Evolutionary conservation across 2,888 invertebrate species (phyloP).

Genomic region (Physocephala rufipes): DNA sequence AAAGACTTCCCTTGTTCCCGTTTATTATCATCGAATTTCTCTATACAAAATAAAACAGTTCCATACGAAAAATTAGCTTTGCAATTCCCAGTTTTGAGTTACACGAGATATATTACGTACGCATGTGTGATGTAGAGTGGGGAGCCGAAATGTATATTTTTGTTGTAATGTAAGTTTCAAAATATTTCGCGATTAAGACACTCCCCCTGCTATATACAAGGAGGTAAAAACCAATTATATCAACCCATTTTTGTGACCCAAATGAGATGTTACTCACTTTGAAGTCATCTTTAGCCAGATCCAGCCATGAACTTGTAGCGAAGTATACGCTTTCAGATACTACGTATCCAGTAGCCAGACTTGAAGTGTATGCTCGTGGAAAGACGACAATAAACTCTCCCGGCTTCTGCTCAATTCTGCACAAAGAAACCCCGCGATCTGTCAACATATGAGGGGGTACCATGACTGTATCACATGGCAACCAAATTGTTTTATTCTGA

Average conservation of each 20-base stretch:
- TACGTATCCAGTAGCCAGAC: slow-evolving; percentile 86
- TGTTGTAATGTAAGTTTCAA: too few species aligned
- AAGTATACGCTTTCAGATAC: slow-evolving; percentile 94
- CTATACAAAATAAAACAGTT: too few species aligned
- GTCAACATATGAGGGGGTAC: slow-evolving; percentile 84
- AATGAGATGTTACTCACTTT: slow-evolving; percentile 67
- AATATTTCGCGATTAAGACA: too few species aligned
- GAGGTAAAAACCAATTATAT: slow-evolving; percentile 7
- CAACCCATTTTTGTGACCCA: slow-evolving; percentile 1
- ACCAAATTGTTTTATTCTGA: slow-evolving; percentile 85
- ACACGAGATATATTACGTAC: too few species aligned
- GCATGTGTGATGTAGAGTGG: too few species aligned
- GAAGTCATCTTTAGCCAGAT: slow-evolving; percentile 76
- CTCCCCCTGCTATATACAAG: too few species aligned
- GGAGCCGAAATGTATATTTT: too few species aligned
- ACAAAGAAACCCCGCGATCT: slow-evolving; percentile 79
- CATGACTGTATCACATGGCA: slow-evolving; percentile 93
- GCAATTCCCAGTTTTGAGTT: too few species aligned
- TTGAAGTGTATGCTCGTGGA: slow-evolving; percentile 88
- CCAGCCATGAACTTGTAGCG: slow-evolving; percentile 82
- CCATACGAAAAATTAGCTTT: too few species aligned
- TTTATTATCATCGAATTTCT: too few species aligned
- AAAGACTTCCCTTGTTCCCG: too few species aligned
- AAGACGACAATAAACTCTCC: slow-evolving; percentile 92
- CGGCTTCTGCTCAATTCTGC: slow-evolving; percentile 82